Percentiles rank a stretch among this genome's conserved stretches.
phyloP scores from a whole-genome alignment of 2,888 invertebrate genomes.

The Heliconius charithonia region DNA sequence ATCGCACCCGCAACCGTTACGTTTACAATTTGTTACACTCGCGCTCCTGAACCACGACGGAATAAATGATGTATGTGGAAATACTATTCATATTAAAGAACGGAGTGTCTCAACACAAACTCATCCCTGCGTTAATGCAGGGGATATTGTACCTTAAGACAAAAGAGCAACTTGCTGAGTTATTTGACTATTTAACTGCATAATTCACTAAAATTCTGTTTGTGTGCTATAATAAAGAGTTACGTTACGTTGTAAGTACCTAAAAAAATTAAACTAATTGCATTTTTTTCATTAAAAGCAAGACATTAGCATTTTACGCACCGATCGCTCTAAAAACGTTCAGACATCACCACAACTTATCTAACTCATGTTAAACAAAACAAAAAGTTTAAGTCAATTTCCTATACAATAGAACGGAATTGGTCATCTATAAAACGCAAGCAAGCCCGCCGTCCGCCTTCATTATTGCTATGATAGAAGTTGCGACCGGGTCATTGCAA shows the following conservation, averaged over 20 bases:
- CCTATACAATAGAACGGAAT: conserved; percentile 66
- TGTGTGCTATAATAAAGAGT: neutral
- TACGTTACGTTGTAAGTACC: neutral
- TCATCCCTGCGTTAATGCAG: too few species aligned
- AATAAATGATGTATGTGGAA: too few species aligned
- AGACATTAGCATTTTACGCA: conserved; percentile 38
- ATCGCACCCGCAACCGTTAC: too few species aligned
- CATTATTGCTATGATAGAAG: conserved; percentile 66
- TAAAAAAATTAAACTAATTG: conserved; percentile 8
- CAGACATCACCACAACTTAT: conserved; percentile 66
- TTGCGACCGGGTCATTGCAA: conserved; percentile 63
- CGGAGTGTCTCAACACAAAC: neutral
- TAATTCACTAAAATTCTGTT: neutral
- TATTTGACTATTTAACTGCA: neutral
- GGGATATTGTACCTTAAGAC: too few species aligned
- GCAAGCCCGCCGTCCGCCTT: conserved; percentile 64
- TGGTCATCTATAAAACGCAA: conserved; percentile 74
- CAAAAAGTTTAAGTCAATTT: conserved; percentile 61
- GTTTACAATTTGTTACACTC: too few species aligned
- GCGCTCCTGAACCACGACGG: too few species aligned
- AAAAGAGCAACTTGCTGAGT: too few species aligned
- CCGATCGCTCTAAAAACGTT: conserved; percentile 47
- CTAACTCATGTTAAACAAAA: conserved; percentile 74
- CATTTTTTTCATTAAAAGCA: conserved; percentile 43
- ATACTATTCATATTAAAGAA: neutral